phyloP scores from a whole-genome alignment of 2,888 invertebrate species.

The Archips crataeganus region DNA sequence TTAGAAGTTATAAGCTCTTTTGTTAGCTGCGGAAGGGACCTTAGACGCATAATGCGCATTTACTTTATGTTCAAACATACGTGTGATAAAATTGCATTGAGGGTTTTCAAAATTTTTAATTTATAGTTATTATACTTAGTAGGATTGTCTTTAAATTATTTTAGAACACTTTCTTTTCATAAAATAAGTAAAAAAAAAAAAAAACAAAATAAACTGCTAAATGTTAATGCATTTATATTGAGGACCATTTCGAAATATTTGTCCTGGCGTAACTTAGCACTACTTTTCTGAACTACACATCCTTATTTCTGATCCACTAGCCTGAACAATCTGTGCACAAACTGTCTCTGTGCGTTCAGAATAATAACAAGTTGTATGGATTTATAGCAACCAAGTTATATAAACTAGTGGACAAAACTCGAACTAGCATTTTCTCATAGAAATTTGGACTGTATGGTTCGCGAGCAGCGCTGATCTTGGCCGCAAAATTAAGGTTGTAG shows the following conservation, averaged over 20 bases:
- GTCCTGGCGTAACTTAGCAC: neutral
- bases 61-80: no score
- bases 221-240: no score
- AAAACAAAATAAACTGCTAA: no score
- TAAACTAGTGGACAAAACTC: slow-evolving; percentile 8
- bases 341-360: slow-evolving; percentile 16
- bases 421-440: neutral
- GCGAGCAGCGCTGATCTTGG: neutral
- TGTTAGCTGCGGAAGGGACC: no score
- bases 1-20: no score
- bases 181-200: no score
- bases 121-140: no score
- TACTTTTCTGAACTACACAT: slow-evolving; percentile 21
- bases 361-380: slow-evolving; percentile 31
- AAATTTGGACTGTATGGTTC: neutral
- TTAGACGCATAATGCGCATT: no score
- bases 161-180: no score
- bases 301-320: slow-evolving; percentile 24
- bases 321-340: slow-evolving; percentile 28
- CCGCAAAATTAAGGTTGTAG: slow-evolving; percentile 15
- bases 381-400: slow-evolving; percentile 20
- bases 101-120: no score
- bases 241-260: neutral
- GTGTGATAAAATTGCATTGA: no score
- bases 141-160: no score